A percentile compares a stretch with the other conserved stretches of the same genome.
Evolutionary conservation across 2,113 vertebrate genomes (phyloP).

Genomic region (Stigmatopora argus): DNA sequence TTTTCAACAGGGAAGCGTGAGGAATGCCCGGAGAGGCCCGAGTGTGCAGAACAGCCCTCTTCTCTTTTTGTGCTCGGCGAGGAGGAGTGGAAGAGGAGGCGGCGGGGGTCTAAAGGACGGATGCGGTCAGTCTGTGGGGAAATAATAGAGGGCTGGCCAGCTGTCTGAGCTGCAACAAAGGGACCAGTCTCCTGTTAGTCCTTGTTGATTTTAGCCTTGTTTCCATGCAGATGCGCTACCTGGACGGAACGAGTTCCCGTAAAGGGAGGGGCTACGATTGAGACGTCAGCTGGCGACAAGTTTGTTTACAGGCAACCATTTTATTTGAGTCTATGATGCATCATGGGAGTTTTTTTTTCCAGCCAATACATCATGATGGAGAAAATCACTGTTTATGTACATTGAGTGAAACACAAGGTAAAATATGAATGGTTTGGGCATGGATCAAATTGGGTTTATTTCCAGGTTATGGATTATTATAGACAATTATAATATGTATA

Average conservation of each 20-base stretch:
- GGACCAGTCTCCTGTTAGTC: conserved; percentile 75
- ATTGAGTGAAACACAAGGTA: no score
- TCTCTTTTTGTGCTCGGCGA: conserved; percentile 79
- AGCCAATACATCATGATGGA: no score
- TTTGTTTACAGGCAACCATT: background rate
- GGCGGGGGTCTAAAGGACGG: conserved; percentile 67
- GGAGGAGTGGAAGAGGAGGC: conserved; percentile 67
- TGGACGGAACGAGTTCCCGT: background rate
- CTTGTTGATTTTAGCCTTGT: conserved; percentile 85
- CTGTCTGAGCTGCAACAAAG: conserved; percentile 80
- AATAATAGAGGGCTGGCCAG: conserved; percentile 85
- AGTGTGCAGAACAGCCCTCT: conserved; percentile 81
- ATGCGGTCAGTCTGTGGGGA: conserved; percentile 76
- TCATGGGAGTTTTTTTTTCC: background rate
- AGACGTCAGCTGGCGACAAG: conserved; percentile 38
- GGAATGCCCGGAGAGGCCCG: conserved; percentile 70
- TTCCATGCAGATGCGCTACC: conserved; percentile 68
- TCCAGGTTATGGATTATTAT: no score
- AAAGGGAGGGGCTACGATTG: conserved; percentile 45
- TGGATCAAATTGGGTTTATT: no score
- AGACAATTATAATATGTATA: no score
- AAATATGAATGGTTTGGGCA: no score
- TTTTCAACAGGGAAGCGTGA: conserved; percentile 67
- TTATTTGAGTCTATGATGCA: background rate
- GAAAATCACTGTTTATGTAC: no score